Evolutionary conservation across 1,140 invertebrate species (phyloP), one percentile per base, ranked within the genome.

Genomic region (Bombus impatiens): DNA sequence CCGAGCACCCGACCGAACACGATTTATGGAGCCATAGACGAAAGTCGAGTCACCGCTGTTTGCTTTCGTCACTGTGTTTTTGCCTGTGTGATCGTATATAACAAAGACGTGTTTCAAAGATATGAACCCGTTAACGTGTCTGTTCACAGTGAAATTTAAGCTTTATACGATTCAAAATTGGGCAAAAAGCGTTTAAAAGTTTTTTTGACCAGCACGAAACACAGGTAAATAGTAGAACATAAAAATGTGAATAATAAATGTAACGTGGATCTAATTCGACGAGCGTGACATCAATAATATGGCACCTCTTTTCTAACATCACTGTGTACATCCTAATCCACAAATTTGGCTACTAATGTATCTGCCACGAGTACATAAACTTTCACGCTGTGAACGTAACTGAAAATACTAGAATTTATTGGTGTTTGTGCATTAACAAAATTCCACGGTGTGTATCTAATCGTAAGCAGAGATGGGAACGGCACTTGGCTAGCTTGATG

Each of bases 1-100:
- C 76, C 68, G 59, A 37, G 59, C 53, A 37, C 3, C 62, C 59
- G 67, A 25, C 37, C 78, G 40, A 44, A 37, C 67, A 71, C 76
- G 53, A 79, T 86, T 86, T 86, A 86, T 70, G 47, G 40, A 44
- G 72, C 37, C 32, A 18, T 57, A 22, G 12, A 70, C 53, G 25
- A 62, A 28, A 47, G 68, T 72, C 68, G 68, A 72, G 35, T 76
- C 81, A 37, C 25, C 44, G 22, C 15, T 42, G 53, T 62, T 77
- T 59, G 42, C 18, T 32, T 22, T 67, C 59, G 35, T 47, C 77
- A 32, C n/a, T 37, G 10, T 22, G 10, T 67, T 77, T 53, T 22
- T 42, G 37, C 28, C 28, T 13, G 10, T 28, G 70, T 35, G 70
- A 35, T 40, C 40, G 22, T 25, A 22, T 70, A 9, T n/a, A 22